Percentiles rank a stretch among this genome's conserved stretches.
phyloP scores from a whole-genome alignment of 64 coral and sea anemone species.

The Montipora cactus region DNA sequence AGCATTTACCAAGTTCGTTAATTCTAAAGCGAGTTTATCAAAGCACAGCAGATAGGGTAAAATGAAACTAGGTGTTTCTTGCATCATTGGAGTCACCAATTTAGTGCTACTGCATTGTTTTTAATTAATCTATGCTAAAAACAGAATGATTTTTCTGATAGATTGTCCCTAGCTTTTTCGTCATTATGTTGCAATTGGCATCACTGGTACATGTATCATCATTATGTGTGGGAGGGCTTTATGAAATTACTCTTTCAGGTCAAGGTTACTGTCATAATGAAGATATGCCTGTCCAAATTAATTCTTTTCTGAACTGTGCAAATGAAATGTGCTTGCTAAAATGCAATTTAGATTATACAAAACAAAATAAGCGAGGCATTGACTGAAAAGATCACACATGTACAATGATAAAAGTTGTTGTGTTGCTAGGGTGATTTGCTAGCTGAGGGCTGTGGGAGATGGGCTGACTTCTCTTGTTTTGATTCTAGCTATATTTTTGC shows the following conservation, averaged over 20 bases:
- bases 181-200: not conserved
- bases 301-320: not conserved
- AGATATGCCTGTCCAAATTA: not conserved
- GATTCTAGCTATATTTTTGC: too few relatives aligned
- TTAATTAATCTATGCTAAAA: too few relatives aligned
- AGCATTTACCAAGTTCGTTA: not conserved
- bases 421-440: too few relatives aligned
- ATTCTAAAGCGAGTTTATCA: too few relatives aligned
- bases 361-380: not conserved
- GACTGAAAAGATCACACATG: too few relatives aligned
- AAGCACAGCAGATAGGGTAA: too few relatives aligned
- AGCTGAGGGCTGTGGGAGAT: too few relatives aligned
- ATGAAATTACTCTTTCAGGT: not conserved
- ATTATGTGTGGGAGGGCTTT: not conserved
- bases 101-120: too few relatives aligned
- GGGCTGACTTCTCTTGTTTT: too few relatives aligned
- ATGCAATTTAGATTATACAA: not conserved
- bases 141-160: not conserved
- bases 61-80: too few relatives aligned
- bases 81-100: too few relatives aligned
- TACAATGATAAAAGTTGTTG: too few relatives aligned
- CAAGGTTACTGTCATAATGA: not conserved
- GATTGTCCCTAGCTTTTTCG: not conserved
- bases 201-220: not conserved
- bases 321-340: not conserved